phyloP scores from a whole-genome alignment of 2,888 invertebrate species.

The Sympetrum striolatum region DNA sequence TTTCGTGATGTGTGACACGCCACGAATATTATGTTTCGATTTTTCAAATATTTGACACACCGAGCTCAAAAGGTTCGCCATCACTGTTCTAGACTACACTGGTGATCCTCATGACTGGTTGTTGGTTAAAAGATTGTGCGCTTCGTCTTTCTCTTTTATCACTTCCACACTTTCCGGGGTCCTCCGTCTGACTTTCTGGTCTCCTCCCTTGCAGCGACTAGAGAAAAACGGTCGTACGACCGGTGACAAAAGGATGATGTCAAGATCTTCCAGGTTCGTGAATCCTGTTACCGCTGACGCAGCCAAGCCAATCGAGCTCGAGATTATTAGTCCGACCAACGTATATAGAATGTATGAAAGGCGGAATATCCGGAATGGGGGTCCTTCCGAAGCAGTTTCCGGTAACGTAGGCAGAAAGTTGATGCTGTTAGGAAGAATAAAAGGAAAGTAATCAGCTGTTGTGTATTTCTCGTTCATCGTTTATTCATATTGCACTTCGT shows the following conservation, averaged over 20 bases:
- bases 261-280: background rate
- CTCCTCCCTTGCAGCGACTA: background rate
- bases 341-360: slow-evolving; percentile 10
- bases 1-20: too few relatives aligned
- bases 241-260: background rate
- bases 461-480: too few relatives aligned
- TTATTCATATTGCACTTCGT: too few relatives aligned
- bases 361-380: background rate
- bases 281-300: background rate
- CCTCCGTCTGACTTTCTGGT: background rate
- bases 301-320: background rate
- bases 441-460: background rate
- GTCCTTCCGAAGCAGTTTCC: background rate
- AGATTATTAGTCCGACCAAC: background rate
- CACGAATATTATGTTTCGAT: too few relatives aligned
- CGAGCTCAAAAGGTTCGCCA: too few relatives aligned
- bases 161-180: background rate
- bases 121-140: background rate
- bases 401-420: background rate
- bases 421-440: background rate
- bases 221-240: background rate
- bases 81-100: too few relatives aligned
- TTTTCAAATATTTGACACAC: too few relatives aligned
- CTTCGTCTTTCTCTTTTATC: background rate
- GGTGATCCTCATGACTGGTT: too few relatives aligned